These are phyloP conservation scores for Crocidura indochinensis DNA, from an alignment of 2,797 vertebrate species.

Conservation along the genomic window DNA sequence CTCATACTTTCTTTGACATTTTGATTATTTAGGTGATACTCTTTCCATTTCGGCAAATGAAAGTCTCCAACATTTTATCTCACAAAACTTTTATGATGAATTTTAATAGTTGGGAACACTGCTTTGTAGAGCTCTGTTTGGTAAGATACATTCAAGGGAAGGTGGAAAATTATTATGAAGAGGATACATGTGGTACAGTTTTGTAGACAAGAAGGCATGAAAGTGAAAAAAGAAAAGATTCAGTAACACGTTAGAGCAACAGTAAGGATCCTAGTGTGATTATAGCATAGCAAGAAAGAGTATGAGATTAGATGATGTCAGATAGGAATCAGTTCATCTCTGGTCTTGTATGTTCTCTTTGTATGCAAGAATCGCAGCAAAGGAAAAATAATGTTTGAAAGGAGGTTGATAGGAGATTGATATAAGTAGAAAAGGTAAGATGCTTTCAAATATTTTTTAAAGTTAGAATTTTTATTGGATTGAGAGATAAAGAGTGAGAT, in stretches of 20 bases:
- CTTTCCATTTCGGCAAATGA: neutral
- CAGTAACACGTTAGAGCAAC: neutral
- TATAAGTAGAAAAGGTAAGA: neutral
- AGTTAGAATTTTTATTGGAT: neutral
- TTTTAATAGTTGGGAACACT: neutral
- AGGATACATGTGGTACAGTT: neutral
- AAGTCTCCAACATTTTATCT: neutral
- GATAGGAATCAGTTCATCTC: neutral
- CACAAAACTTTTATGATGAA: neutral
- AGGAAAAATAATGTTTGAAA: neutral
- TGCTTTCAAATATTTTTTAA: neutral
- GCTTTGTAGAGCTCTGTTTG: constrained; percentile 9
- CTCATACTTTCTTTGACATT: neutral
- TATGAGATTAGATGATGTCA: neutral
- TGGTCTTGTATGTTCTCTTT: neutral
- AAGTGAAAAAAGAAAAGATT: neutral
- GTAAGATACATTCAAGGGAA: neutral
- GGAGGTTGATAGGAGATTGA: neutral
- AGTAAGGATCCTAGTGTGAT: neutral
- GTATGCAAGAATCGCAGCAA: neutral
- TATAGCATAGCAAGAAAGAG: neutral
- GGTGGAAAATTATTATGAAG: neutral
- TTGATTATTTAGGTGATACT: neutral
- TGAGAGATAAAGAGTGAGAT: constrained; percentile 44
- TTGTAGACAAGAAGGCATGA: neutral